Evolutionary conservation across 2,113 vertebrate genomes (phyloP).

Genomic region (Propithecus coquereli): DNA sequence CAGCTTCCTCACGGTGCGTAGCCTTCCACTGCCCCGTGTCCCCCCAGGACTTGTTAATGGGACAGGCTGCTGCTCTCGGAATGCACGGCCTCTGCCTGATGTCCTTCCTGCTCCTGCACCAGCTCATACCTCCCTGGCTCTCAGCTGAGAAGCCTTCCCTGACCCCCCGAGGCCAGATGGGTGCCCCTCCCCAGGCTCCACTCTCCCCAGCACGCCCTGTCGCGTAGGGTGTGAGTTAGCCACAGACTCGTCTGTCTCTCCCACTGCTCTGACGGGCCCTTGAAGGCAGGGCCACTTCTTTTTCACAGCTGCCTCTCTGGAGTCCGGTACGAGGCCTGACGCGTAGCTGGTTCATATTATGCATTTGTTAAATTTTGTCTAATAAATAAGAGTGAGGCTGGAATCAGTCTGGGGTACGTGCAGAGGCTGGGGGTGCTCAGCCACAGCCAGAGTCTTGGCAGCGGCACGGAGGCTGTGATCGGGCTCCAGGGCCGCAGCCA

Average conservation of each 20-base stretch:
- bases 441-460: not conserved
- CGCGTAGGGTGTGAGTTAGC: accelerated
- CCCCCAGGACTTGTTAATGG: not conserved
- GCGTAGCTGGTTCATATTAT: accelerated
- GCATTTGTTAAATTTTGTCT: not conserved
- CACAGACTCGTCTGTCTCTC: not conserved
- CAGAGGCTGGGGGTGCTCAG: not conserved
- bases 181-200: accelerated
- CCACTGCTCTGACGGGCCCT: not conserved
- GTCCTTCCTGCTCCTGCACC: not conserved
- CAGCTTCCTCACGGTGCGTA: not conserved
- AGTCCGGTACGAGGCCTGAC: not conserved
- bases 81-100: not conserved
- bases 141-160: not conserved
- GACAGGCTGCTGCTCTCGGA: not conserved
- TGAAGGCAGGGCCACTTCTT: not conserved
- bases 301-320: not conserved
- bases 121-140: not conserved
- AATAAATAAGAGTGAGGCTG: not conserved
- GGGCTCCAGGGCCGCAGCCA: not conserved
- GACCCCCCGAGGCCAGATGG: not conserved
- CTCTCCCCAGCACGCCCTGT: not conserved
- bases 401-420: not conserved
- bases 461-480: not conserved
- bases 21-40: not conserved